Percentiles rank a stretch among this genome's conserved stretches.
Conservation (phyloP, 2,888 invertebrate species). For the Leptopterna dolabrata region DNA sequence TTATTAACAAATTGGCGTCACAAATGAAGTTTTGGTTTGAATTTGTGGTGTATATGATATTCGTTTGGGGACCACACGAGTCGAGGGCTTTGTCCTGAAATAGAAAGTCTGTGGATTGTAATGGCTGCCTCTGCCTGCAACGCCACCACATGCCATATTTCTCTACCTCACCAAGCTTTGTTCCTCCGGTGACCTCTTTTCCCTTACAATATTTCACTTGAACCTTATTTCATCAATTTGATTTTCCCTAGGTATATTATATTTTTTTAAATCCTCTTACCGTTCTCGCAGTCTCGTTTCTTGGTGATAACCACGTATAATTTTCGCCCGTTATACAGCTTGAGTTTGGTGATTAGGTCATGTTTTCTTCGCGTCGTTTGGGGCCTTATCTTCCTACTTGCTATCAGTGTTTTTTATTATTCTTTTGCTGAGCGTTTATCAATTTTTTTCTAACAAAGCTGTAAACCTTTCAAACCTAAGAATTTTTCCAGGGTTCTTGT, state of each 20-base stretch:
- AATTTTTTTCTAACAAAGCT: neutral
- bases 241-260: no score
- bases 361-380: neutral
- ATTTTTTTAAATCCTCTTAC: neutral
- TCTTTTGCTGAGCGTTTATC: neutral
- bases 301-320: neutral
- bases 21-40: neutral
- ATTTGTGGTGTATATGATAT: neutral
- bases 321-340: neutral
- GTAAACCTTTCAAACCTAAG: neutral
- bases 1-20: neutral
- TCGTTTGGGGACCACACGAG: neutral
- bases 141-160: slow-evolving; percentile 47
- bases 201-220: neutral
- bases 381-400: slow-evolving; percentile 24
- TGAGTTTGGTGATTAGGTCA: neutral
- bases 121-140: slow-evolving; percentile 37
- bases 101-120: slow-evolving; percentile 19
- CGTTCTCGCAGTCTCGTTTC: neutral
- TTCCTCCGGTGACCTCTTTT: neutral
- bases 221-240: neutral
- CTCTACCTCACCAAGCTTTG: neutral
- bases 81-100: slow-evolving; percentile 43
- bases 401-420: slow-evolving; percentile 30
- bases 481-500: neutral